Evolutionary conservation across 2,888 invertebrate species (phyloP).

Genomic region (Mesochorus sp.): DNA sequence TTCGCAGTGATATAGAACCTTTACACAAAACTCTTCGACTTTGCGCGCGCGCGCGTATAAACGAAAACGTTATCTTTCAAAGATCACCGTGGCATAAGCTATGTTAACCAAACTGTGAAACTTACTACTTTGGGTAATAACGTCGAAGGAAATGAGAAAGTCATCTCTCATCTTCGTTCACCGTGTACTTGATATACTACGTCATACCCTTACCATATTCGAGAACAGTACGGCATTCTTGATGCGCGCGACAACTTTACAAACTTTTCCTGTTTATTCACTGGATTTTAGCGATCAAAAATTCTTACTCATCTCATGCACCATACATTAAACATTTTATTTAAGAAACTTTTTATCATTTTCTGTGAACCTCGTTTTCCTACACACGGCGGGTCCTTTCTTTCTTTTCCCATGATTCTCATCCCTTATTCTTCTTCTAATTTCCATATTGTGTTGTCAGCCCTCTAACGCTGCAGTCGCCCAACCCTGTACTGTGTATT

Average conservation of each 20-base stretch:
- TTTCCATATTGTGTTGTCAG: too few species aligned
- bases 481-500: too few species aligned
- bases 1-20: neutral
- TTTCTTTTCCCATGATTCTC: too few species aligned
- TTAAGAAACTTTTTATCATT: neutral
- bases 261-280: slow-evolving; percentile 26
- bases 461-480: too few species aligned
- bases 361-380: too few species aligned
- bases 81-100: slow-evolving; percentile 10
- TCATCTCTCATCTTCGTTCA: slow-evolving; percentile 22
- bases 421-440: too few species aligned
- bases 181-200: slow-evolving; percentile 1
- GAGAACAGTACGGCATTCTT: slow-evolving; percentile 19
- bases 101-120: slow-evolving; percentile 6
- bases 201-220: neutral
- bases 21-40: neutral
- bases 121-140: slow-evolving; percentile 31
- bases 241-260: slow-evolving; percentile 4
- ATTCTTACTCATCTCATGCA: neutral
- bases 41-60: too few species aligned
- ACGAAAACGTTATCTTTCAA: slow-evolving; percentile 25
- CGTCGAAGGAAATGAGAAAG: slow-evolving; percentile 51
- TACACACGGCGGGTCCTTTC: too few species aligned
- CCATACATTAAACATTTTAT: neutral
- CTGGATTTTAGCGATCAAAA: slow-evolving; percentile 2